Evolutionary conservation across 2,113 vertebrate species (phyloP), one percentile per base, ranked within the genome.

Genomic region (Larimichthys polyactis): DNA sequence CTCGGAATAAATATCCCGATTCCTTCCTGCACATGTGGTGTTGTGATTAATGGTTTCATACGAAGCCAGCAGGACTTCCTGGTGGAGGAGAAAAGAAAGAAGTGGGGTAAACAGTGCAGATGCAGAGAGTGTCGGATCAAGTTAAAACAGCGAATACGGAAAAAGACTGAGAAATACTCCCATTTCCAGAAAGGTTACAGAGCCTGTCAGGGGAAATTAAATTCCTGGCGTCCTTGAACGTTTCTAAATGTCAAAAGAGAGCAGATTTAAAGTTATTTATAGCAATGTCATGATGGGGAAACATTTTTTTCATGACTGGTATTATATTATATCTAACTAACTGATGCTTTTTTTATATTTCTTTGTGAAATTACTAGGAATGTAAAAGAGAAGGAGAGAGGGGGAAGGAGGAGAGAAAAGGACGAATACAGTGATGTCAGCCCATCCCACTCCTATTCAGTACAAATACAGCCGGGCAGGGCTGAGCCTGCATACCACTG

Each of bases 381-480:
- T 60, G 17, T 40, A 14, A 71, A 29, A 68, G 40, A 27, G 24
- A 40, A 27, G 14, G 46, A 29, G 29, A 52, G 54, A 55, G 63
- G 27, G 69, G 70, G 81, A 60, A 57, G 58, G 73, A 70, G 78
- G 84, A 73, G 79, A 65, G 24, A 20, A 44, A 79, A 58, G 58
- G 54, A 82, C 20, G 22, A 72, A 63, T 83, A 89, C 82, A 44
- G 75, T 89, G 90, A 92, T 93, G 91, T 94, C 93, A 92, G 83
- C 67, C 89, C 89, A 48, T 54, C 90, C 92, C 91, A 93, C 94
- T 93, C 46, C 83, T 84, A 78, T 76, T 85, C 91, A 74, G 82
- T 89, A 89, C 68, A 92, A 90, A 94, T 84, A 80, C 82, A 79
- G 79, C 78, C 71, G 76, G 86, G 79, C 72, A 51, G 68, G 71